Percentiles rank a stretch among this genome's conserved stretches.
phyloP scores from a whole-genome alignment of 2,797 vertebrate genomes.

The Sebastiscus tertius region DNA sequence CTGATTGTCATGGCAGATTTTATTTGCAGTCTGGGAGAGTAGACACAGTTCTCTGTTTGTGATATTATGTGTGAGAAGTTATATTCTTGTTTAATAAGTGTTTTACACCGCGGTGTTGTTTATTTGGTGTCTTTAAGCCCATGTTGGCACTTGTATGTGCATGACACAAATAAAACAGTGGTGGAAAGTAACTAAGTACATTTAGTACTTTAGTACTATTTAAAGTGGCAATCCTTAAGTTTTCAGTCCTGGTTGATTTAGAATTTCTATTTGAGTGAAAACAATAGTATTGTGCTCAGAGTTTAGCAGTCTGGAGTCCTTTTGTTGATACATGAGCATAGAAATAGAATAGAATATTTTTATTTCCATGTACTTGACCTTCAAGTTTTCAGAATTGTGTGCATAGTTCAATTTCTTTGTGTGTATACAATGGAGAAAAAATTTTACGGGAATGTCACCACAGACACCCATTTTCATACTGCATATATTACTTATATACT shows the following conservation, averaged over 20 bases:
- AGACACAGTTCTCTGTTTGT: conserved; percentile 1
- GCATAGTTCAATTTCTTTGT: too few species aligned
- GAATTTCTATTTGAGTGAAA: too few species aligned
- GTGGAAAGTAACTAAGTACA: neutral
- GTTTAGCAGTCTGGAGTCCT: too few species aligned
- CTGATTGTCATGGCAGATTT: neutral
- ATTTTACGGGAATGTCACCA: too few species aligned
- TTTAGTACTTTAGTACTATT: neutral
- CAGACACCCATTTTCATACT: too few species aligned
- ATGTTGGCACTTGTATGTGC: neutral
- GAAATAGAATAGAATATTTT: too few species aligned
- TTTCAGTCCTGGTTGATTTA: neutral
- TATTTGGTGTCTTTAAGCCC: neutral
- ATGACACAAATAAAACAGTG: neutral
- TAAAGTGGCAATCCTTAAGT: neutral
- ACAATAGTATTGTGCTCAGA: too few species aligned
- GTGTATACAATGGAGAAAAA: too few species aligned
- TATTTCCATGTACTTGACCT: too few species aligned
- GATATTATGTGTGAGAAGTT: conserved; percentile 17
- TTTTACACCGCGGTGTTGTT: neutral
- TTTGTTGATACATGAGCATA: too few species aligned
- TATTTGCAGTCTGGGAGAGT: conserved; percentile 7
- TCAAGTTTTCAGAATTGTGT: too few species aligned
- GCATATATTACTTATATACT: too few species aligned
- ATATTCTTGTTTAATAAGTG: conserved; percentile 15